phyloP scores from a whole-genome alignment of 2,888 invertebrate genomes.

The Serripes groenlandicus region DNA sequence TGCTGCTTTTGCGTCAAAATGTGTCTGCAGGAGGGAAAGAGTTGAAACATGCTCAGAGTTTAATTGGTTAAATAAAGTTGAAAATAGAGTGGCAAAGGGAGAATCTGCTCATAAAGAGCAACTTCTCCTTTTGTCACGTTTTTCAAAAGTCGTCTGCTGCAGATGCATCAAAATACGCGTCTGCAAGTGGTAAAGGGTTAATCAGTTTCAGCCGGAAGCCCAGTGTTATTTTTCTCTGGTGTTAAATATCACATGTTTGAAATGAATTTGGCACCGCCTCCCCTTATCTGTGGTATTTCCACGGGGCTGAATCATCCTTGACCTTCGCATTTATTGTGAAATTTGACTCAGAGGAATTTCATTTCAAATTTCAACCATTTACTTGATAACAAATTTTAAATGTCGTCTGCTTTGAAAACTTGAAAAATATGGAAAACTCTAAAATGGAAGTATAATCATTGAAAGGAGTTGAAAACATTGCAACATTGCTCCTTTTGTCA shows the following conservation, averaged over 20 bases:
- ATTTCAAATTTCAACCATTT: no score
- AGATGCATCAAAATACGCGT: not conserved
- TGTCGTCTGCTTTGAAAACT: no score
- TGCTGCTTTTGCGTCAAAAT: no score
- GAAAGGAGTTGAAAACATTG: no score
- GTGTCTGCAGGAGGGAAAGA: no score
- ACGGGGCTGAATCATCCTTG: not conserved
- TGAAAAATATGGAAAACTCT: no score
- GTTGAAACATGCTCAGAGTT: no score
- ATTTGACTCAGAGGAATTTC: no score
- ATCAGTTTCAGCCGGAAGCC: not conserved
- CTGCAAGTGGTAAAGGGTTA: not conserved
- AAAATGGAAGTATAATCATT: no score
- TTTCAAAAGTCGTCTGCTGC: not conserved
- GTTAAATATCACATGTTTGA: not conserved
- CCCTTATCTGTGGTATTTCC: conserved; percentile 2
- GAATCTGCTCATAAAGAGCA: not conserved
- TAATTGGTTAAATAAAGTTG: no score
- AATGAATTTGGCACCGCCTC: not conserved
- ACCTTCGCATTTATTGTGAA: not conserved
- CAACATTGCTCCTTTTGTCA: not conserved
- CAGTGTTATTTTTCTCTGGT: not conserved
- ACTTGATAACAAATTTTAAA: no score
- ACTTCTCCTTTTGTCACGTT: not conserved
- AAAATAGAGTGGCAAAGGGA: not conserved